Conservation (phyloP, 2,113 vertebrate species). For the Scomber japonicus region DNA sequence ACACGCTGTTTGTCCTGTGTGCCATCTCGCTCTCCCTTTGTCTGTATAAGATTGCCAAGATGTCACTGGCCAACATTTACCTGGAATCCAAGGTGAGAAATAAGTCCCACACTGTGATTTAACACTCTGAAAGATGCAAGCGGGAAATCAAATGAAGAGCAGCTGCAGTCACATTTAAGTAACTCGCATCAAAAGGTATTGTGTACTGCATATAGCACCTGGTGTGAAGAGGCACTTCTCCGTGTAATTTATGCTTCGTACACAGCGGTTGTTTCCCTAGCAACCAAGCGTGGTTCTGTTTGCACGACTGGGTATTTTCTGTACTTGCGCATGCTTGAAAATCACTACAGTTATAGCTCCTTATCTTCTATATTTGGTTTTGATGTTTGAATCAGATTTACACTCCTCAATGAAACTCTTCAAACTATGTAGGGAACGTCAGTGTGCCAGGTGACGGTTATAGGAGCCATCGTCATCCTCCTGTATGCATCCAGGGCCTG, state of each 20-base stretch:
- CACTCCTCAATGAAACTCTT: neutral
- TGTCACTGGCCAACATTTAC: conserved; percentile 96
- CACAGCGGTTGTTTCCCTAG: conserved; percentile 42
- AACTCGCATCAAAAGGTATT: neutral
- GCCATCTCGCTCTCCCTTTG: conserved; percentile 93
- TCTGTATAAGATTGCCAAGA: conserved; percentile 96
- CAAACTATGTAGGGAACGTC: conserved; percentile 90
- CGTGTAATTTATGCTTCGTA: conserved; percentile 4
- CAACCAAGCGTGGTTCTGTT: conserved; percentile 6
- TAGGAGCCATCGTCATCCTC: conserved; percentile 93
- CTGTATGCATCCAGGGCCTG: conserved; percentile 95
- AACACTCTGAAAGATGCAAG: too few species aligned
- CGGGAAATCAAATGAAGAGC: neutral
- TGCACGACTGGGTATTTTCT: neutral
- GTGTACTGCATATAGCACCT: neutral
- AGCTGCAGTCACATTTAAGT: too few species aligned
- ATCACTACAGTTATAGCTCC: too few species aligned
- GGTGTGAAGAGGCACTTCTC: conserved; percentile 13
- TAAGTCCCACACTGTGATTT: fast-evolving
- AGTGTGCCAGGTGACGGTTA: conserved; percentile 93
- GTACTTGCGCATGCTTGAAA: neutral
- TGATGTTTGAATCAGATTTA: neutral
- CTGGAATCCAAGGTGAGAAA: conserved; percentile 93
- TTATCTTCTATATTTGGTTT: neutral
- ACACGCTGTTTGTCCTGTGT: conserved; percentile 92